phyloP scores from a whole-genome alignment of 2,888 invertebrate genomes.

The Sphaerophoria taeniata region DNA sequence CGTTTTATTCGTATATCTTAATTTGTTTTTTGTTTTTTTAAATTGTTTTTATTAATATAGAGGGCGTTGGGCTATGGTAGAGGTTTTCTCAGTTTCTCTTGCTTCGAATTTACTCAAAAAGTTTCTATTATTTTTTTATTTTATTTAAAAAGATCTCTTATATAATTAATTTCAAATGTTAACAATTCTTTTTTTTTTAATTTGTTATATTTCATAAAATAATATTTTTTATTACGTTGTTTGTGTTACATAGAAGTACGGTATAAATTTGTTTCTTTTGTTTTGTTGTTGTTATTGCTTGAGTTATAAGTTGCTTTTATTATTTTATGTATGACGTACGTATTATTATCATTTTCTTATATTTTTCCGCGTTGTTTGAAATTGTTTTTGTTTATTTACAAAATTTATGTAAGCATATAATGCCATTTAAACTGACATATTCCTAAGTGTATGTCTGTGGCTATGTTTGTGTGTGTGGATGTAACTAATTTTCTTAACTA shows the following conservation, averaged over 20 bases:
- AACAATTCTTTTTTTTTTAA: constrained; percentile 52
- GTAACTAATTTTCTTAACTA: not conserved
- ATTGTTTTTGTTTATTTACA: constrained; percentile 35
- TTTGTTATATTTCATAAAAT: constrained; percentile 46
- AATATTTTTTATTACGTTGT: constrained; percentile 50
- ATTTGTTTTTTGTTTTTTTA: constrained; percentile 24
- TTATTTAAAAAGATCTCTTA: constrained; percentile 64
- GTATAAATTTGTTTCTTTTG: constrained; percentile 42
- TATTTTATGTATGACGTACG: constrained; percentile 13
- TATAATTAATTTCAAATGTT: constrained; percentile 68
- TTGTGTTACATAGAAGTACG: constrained; percentile 45
- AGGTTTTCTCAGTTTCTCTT: constrained; percentile 62
- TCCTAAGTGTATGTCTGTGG: not conserved
- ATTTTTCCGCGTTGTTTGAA: constrained; percentile 53
- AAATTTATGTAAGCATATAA: not conserved
- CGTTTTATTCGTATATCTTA: constrained; percentile 50
- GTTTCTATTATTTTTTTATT: constrained; percentile 36
- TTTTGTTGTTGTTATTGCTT: constrained; percentile 38
- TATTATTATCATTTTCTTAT: constrained; percentile 1
- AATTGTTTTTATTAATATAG: constrained; percentile 35
- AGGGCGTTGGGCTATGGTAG: constrained; percentile 72
- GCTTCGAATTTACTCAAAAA: constrained; percentile 35
- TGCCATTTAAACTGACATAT: constrained; percentile 8
- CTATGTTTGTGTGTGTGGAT: not conserved
- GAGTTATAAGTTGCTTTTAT: constrained; percentile 60